Evolutionary conservation across 1,140 invertebrate species (phyloP).

Genomic region (Drosophila fuyamai): DNA sequence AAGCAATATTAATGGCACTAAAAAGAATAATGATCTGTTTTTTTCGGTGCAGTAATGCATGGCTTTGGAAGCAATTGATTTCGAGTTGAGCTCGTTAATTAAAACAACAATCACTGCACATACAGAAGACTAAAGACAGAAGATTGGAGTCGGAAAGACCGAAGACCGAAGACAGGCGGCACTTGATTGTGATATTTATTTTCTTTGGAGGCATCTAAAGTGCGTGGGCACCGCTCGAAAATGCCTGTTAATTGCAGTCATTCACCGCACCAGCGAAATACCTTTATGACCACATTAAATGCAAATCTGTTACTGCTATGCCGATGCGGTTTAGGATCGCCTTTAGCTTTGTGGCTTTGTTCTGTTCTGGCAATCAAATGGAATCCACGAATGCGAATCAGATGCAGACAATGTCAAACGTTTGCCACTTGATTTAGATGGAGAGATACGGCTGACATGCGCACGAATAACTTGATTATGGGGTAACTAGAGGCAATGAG

Average conservation of each 20-base stretch:
- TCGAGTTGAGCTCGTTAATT: conserved; percentile 67
- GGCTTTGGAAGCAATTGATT: conserved; percentile 53
- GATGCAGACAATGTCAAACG: conserved; percentile 41
- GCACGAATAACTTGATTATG: conserved; percentile 64
- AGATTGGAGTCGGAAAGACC: conserved; percentile 30
- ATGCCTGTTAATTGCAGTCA: conserved; percentile 23
- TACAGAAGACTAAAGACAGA: conserved; percentile 21
- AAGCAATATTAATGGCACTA: not conserved
- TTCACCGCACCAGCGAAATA: conserved; percentile 5
- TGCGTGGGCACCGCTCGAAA: conserved; percentile 5
- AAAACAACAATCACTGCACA: conserved; percentile 72
- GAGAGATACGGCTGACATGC: conserved; percentile 51
- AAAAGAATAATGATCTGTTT: not conserved
- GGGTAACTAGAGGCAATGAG: conserved; percentile 38
- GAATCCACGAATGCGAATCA: conserved; percentile 28
- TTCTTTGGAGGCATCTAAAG: conserved; percentile 6
- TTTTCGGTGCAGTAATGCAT: conserved; percentile 9
- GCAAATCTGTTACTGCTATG: conserved; percentile 28
- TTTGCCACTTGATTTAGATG: conserved; percentile 54
- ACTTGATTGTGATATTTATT: conserved; percentile 24
- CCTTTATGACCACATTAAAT: conserved; percentile 41
- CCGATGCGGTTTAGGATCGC: not conserved
- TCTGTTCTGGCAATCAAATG: conserved; percentile 34
- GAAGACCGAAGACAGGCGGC: not conserved
- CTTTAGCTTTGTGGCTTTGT: not conserved